phyloP scores from a whole-genome alignment of 2,888 invertebrate genomes.

The Allophyes oxyacanthae region DNA sequence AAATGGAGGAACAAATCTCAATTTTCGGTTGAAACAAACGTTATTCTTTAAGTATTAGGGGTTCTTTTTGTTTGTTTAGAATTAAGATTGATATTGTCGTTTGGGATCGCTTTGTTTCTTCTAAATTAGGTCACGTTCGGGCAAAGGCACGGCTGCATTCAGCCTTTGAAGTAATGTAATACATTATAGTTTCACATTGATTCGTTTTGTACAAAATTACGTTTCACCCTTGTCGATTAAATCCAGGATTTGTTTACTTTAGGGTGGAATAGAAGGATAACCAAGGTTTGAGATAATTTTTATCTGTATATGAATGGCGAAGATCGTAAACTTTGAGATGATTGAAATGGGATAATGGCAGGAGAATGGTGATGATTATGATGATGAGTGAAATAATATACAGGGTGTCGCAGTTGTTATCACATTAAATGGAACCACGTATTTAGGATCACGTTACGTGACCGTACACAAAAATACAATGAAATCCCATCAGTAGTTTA shows the following conservation, averaged over 20 bases:
- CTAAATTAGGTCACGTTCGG: conserved; percentile 82
- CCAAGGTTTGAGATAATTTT: too few species aligned
- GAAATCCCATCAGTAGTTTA: too few species aligned
- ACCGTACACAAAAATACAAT: too few species aligned
- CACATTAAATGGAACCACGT: too few species aligned
- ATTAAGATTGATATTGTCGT: conserved; percentile 57
- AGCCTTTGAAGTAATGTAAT: conserved; percentile 70
- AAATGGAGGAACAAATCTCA: conserved; percentile 62
- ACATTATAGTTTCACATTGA: conserved; percentile 67
- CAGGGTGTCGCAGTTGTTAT: too few species aligned
- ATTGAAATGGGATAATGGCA: too few species aligned
- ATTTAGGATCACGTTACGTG: too few species aligned
- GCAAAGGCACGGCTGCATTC: conserved; percentile 69
- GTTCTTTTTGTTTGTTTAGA: conserved; percentile 57
- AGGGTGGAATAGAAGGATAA: conserved; percentile 9
- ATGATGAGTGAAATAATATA: too few species aligned
- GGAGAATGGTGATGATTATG: too few species aligned
- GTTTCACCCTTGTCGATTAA: conserved; percentile 38
- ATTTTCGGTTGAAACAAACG: conserved; percentile 57
- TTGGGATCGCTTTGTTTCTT: conserved; percentile 78
- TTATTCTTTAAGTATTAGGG: conserved; percentile 58
- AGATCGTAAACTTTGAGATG: too few species aligned
- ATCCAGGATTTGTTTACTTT: conserved; percentile 28
- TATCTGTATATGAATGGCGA: too few species aligned
- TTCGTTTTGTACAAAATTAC: conserved; percentile 57